Evolutionary conservation across 2,888 invertebrate genomes (phyloP).

Genomic region (Xanthia togata): DNA sequence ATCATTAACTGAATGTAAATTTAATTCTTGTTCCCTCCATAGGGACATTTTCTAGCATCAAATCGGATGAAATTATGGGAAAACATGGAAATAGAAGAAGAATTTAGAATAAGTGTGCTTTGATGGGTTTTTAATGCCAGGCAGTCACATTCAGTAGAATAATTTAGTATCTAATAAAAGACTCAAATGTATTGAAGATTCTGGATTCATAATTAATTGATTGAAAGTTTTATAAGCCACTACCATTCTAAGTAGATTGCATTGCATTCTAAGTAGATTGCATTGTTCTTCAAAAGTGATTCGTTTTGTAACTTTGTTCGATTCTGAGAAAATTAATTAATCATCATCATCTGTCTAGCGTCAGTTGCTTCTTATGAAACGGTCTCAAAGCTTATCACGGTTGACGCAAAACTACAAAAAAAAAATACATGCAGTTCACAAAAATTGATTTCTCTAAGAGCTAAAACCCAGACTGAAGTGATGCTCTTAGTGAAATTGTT

Average conservation of each 20-base stretch:
- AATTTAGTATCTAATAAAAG: not conserved
- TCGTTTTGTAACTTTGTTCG: not conserved
- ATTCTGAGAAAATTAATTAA: conserved; percentile 20
- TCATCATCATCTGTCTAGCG: not conserved
- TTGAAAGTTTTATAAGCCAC: conserved; percentile 13
- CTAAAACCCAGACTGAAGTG: not conserved
- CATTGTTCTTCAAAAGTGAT: conserved; percentile 10
- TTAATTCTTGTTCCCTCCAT: not conserved
- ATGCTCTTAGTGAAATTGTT: not conserved
- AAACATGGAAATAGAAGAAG: not conserved
- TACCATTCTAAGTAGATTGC: not conserved
- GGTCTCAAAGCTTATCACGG: conserved; percentile 2
- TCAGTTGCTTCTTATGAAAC: conserved; percentile 11
- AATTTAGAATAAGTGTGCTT: not conserved
- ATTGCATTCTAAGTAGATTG: not conserved
- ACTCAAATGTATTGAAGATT: not conserved
- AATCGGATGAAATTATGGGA: conserved; percentile 1
- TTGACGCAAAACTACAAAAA: not conserved
- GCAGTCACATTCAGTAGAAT: not conserved
- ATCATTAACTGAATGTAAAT: conserved; percentile 36
- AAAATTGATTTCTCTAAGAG: not conserved
- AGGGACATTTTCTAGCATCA: not conserved
- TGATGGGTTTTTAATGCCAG: too few species aligned
- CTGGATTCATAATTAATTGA: not conserved
- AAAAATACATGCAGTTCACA: not conserved